These are phyloP conservation scores for Ecliptopera silaceata DNA, from an alignment of 2,888 invertebrate genomes.

Conservation along the genomic window DNA sequence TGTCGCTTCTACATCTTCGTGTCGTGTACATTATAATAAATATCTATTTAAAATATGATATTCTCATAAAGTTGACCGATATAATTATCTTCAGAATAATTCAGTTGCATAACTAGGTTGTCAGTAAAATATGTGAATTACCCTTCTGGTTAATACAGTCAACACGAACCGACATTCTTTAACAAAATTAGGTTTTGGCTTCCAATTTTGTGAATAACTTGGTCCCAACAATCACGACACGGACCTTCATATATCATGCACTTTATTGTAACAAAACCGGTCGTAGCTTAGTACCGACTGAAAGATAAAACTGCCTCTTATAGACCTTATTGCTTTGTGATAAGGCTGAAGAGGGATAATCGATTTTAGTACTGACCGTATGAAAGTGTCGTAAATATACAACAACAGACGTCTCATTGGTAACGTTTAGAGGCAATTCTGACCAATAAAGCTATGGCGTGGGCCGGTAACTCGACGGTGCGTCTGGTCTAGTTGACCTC, in stretches of 20 bases:
- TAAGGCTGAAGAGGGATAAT: conserved; percentile 23
- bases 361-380: conserved; percentile 24
- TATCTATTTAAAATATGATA: too few relatives aligned
- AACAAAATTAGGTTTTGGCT: conserved; percentile 45
- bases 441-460: conserved; percentile 78
- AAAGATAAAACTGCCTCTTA: conserved; percentile 32
- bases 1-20: too few relatives aligned
- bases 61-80: too few relatives aligned
- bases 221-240: conserved; percentile 44
- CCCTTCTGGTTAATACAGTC: conserved; percentile 26
- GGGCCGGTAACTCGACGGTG: conserved; percentile 63
- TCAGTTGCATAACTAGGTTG: too few relatives aligned
- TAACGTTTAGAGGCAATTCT: conserved; percentile 80
- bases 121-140: too few relatives aligned
- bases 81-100: too few relatives aligned
- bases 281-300: conserved; percentile 53
- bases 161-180: conserved; percentile 41
- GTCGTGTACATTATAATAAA: too few relatives aligned
- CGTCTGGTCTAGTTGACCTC: conserved; percentile 48
- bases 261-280: conserved; percentile 64
- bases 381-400: conserved; percentile 71
- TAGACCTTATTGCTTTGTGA: conserved; percentile 12
- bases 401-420: conserved; percentile 77
- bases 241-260: conserved; percentile 61
- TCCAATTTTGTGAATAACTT: conserved; percentile 49